A percentile compares a stretch with the other conserved stretches of the same genome.
These are phyloP conservation scores for Brachyalestes nurse DNA, from an alignment of 2,797 vertebrate species.

Conservation along the genomic window DNA sequence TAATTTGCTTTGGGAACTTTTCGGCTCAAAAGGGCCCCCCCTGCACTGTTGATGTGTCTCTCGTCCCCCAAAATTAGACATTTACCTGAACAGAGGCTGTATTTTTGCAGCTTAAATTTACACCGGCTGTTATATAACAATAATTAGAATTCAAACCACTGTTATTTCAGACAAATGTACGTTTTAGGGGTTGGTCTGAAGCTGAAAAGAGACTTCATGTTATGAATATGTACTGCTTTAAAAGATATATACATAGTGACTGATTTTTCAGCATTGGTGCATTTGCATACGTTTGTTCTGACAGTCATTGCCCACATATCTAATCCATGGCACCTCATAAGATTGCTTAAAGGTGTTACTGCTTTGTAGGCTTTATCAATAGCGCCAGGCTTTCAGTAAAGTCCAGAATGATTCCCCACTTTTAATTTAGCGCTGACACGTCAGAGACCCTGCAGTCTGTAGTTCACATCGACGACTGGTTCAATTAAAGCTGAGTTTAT, in stretches of 20 bases:
- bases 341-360: not conserved
- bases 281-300: not conserved
- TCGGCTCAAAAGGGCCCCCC: too few relatives aligned
- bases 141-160: too few relatives aligned
- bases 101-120: too few relatives aligned
- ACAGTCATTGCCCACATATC: not conserved
- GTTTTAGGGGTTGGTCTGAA: too few relatives aligned
- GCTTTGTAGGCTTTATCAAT: conserved; percentile 7
- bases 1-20: too few relatives aligned
- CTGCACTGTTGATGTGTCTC: too few relatives aligned
- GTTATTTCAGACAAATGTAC: too few relatives aligned
- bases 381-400: not conserved
- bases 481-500: not conserved
- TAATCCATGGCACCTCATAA: not conserved
- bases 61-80: too few relatives aligned
- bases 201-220: too few relatives aligned
- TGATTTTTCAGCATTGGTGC: not conserved
- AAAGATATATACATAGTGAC: not conserved
- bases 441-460: not conserved
- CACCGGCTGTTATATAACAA: too few relatives aligned
- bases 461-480: not conserved
- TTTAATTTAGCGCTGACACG: not conserved
- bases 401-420: not conserved
- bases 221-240: not conserved
- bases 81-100: too few relatives aligned